Evolutionary conservation across 2,888 invertebrate genomes (phyloP), one percentile per base, ranked within the genome.

Genomic region (Mechanitis mazaeus): DNA sequence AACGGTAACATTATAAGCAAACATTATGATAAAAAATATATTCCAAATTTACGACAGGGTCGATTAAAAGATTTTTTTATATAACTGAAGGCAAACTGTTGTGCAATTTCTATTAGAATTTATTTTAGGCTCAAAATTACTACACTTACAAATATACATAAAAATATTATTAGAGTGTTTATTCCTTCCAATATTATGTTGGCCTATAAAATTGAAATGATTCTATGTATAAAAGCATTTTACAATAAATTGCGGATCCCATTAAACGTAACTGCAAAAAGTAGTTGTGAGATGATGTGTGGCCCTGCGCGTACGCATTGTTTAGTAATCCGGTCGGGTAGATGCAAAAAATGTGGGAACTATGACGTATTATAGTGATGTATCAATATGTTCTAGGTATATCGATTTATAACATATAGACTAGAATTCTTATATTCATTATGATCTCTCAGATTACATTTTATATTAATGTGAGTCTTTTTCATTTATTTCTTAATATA

Each of bases 291-390:
- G 74, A 80, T 80, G 83, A 82, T 83, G 85, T 86, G 87, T 83
- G 87, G 85, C 79, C 67, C 82, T 74, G 75, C 75, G 71, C 71
- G 64, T 76, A 76, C 80, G 81, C 84, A 78, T 88, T 89, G 87
- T 88, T 84, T 73, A 76, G 73, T 81, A 79, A 85, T 81, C 84
- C 83, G 75, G 76, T 73, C 73, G 75, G 79, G 81, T 70, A 54
- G 71, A 69, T 67, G 76, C 81, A 87, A 88, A 87, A 84, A 87
- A 85, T 81, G 78, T 85, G 85, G 81, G 85, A 85, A 85, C 75
- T 76, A 72, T 74, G 67, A 72, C 72, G 11, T n/a, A 71, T 73
- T 72, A 65, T 78, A 82, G 82, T 59, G 80, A 69, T 71, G 81
- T 66, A 28, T 50, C 12, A 20, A n/a, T 9, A n/a, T n/a, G 20